Percentiles rank a stretch among this genome's conserved stretches.
phyloP scores from a whole-genome alignment of 2,888 invertebrate genomes.

The Netelia fuscicornis region DNA sequence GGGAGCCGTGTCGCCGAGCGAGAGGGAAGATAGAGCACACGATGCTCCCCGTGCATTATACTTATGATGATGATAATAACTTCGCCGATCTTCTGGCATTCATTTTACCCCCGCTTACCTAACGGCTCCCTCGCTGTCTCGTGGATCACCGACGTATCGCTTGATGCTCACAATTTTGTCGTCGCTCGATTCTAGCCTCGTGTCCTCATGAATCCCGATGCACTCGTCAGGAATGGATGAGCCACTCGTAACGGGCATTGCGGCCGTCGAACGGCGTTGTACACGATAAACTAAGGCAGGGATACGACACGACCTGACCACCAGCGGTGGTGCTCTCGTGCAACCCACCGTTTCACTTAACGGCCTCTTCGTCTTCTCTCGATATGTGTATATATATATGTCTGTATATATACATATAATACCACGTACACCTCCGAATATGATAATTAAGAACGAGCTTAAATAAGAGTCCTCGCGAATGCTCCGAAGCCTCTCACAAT shows the following conservation, averaged over 20 bases:
- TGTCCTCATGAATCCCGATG: slow-evolving; percentile 69
- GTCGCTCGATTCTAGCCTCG: slow-evolving; percentile 51
- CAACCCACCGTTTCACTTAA: slow-evolving; percentile 63
- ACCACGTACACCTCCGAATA: slow-evolving; percentile 27
- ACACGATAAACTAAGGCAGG: slow-evolving; percentile 30
- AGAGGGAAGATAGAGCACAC: slow-evolving; percentile 42
- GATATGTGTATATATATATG: slow-evolving; percentile 16
- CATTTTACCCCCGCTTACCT: slow-evolving; percentile 62
- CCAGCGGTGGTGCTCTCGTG: slow-evolving; percentile 58
- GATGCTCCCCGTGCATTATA: slow-evolving; percentile 50
- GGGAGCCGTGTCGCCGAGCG: slow-evolving; percentile 25
- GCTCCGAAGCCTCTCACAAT: slow-evolving; percentile 12
- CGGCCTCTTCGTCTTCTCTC: slow-evolving; percentile 44
- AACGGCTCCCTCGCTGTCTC: slow-evolving; percentile 59
- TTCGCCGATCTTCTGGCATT: background rate
- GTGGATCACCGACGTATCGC: slow-evolving; percentile 69
- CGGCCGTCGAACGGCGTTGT: slow-evolving; percentile 73
- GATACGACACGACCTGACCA: slow-evolving; percentile 42
- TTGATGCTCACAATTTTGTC: slow-evolving; percentile 59
- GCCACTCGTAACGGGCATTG: slow-evolving; percentile 78
- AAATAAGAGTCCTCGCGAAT: background rate
- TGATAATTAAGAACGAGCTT: slow-evolving; percentile 32
- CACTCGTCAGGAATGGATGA: slow-evolving; percentile 73
- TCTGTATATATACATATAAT: background rate
- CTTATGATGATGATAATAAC: slow-evolving; percentile 3